Evolutionary conservation across 2,888 invertebrate species (phyloP), one percentile per base, ranked within the genome.

Genomic region (Malthinus seriepunctatus): DNA sequence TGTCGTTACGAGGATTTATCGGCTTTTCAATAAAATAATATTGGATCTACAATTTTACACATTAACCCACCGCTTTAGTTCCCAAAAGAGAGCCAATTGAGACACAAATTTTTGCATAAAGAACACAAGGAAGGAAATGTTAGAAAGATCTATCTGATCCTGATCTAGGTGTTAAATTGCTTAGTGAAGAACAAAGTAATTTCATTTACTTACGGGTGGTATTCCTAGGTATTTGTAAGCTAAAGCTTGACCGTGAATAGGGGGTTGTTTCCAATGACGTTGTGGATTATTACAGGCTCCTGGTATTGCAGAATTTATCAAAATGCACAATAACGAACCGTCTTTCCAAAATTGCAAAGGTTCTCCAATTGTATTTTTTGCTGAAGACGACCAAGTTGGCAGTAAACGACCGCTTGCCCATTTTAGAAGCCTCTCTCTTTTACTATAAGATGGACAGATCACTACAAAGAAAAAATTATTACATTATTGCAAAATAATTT

Each of bases 171-270:
- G 23, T 23, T 23, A 23, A 23, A 3, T 23, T 23, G 23, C 23
- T 23, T 23, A 23, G 23, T 3, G 23, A 23, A 23, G 23, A 5
- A 23, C 5, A 23, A 23, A 23, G 23, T 23, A n/a, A n/a, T n/a
- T n/a, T n/a, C n/a, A n/a, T 23, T 45, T 11, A 45, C 80, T 80
- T 70, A 85, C 86, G 71, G 85, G 84, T 65, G 81, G 77, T 63
- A 86, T 80, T 69, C 83, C 84, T 65, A 86, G 79, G 71, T 85
- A 85, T 69, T 85, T 83, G 60, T 83, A 84, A 34, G 84, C 85
- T 47, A 86, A 80, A 5, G 82, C 78, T 73, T 86, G 85, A 35
- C 84, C 85, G 67, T 86, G 85, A 0, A 79, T 78, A 0, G 83
- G 83, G 0, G 83, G 80, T 58, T 75, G 73, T 31, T 68, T 71